phyloP scores from a whole-genome alignment of 2,797 vertebrate species.

The Parotocinclus haroldoi region DNA sequence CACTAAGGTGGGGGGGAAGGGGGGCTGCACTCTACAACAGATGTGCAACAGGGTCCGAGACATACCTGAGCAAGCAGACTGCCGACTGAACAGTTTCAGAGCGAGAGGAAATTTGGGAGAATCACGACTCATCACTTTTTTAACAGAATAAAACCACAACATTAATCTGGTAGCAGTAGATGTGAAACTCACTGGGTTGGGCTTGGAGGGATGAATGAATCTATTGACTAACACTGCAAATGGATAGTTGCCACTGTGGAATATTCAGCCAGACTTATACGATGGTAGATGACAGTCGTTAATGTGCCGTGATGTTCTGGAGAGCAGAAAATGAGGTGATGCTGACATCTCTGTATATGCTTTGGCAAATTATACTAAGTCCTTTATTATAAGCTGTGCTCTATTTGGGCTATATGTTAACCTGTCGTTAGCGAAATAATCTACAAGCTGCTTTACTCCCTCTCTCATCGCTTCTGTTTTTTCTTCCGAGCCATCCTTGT shows the following conservation, averaged over 20 bases:
- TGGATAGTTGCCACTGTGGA: slow-evolving; percentile 14
- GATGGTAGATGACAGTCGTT: slow-evolving; percentile 31
- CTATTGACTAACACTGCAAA: slow-evolving; percentile 8
- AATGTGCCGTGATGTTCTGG: slow-evolving; percentile 17
- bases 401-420: slow-evolving; percentile 35
- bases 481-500: slow-evolving; percentile 16
- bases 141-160: slow-evolving; percentile 36
- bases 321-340: slow-evolving; percentile 33
- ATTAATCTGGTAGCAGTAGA: slow-evolving; percentile 22
- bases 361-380: slow-evolving; percentile 32
- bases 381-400: slow-evolving; percentile 43
- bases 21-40: slow-evolving; percentile 31
- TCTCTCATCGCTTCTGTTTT: slow-evolving; percentile 3
- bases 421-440: slow-evolving; percentile 53
- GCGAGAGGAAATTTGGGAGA: slow-evolving; percentile 35
- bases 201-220: background rate
- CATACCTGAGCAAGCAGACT: slow-evolving; percentile 34
- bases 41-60: slow-evolving; percentile 31
- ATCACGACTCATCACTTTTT: slow-evolving; percentile 28
- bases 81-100: slow-evolving; percentile 27
- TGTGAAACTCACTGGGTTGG: background rate
- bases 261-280: slow-evolving; percentile 27
- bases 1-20: slow-evolving; percentile 6
- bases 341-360: slow-evolving; percentile 33
- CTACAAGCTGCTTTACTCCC: slow-evolving; percentile 35